These are phyloP conservation scores for Nannobrachium achirus DNA, from an alignment of 2,113 vertebrate species.

Conservation along the genomic window DNA sequence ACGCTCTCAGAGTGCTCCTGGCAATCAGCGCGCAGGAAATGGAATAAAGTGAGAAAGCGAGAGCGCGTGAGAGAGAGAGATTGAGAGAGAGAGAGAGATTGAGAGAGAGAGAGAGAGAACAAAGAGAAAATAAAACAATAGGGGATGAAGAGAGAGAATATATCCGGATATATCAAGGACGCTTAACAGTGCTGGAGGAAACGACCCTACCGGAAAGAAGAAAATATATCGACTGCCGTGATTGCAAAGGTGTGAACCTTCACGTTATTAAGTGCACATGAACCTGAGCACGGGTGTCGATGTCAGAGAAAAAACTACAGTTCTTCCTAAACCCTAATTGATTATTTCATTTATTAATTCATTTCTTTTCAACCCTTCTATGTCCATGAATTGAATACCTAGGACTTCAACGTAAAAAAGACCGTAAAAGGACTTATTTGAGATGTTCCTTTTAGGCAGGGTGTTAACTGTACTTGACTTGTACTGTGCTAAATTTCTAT, in stretches of 20 bases:
- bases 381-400: too few species aligned
- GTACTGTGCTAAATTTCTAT: too few species aligned
- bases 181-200: constrained; percentile 8
- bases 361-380: not conserved
- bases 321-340: not conserved
- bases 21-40: constrained; percentile 49
- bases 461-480: too few species aligned
- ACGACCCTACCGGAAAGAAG: constrained; percentile 13
- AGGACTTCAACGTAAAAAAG: too few species aligned
- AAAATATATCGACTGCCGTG: constrained; percentile 18
- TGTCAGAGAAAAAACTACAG: constrained; percentile 6
- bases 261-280: constrained; percentile 21
- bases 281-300: constrained; percentile 6
- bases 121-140: not conserved
- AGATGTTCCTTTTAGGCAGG: too few species aligned
- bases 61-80: not conserved
- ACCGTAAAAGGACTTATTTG: too few species aligned
- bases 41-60: constrained; percentile 27
- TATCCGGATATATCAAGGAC: constrained; percentile 40
- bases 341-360: not conserved
- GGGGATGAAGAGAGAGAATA: too few species aligned
- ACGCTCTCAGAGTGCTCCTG: constrained; percentile 34
- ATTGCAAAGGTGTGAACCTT: not conserved
- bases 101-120: not conserved
- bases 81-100: not conserved